A percentile compares a stretch with the other conserved stretches of the same genome.
Evolutionary conservation across 2,113 vertebrate species (phyloP).

Genomic region (Quiscalus mexicanus): DNA sequence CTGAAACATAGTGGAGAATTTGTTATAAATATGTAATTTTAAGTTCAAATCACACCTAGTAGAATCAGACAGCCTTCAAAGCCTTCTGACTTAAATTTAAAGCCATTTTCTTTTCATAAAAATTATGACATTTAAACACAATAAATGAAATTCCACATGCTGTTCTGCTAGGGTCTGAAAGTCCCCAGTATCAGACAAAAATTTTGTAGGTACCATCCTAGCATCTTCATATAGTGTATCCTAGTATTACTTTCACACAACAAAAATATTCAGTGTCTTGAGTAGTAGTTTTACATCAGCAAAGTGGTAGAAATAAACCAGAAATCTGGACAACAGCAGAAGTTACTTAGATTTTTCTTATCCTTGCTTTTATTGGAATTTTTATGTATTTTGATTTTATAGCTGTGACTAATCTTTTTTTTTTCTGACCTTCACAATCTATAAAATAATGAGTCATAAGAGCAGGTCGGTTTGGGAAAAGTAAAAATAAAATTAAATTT

Average conservation of each 20-base stretch:
- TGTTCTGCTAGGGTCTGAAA: background rate
- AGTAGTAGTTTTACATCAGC: background rate
- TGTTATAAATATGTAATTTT: background rate
- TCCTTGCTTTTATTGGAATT: background rate
- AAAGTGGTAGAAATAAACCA: background rate
- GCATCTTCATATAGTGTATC: background rate
- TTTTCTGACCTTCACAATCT: background rate
- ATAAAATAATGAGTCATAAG: background rate
- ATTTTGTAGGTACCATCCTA: background rate
- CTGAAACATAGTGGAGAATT: conserved; percentile 14
- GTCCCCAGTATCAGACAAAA: background rate
- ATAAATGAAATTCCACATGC: background rate
- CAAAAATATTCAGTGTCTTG: background rate
- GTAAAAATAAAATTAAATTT: background rate
- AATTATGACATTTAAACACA: background rate
- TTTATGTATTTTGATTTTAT: background rate
- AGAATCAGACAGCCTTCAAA: background rate
- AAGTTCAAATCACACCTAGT: background rate
- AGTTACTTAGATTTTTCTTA: background rate
- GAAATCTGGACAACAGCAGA: background rate
- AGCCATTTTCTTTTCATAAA: background rate
- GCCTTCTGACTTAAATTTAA: background rate
- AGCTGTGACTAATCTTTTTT: background rate
- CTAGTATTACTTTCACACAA: background rate
- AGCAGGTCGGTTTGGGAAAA: background rate